Evolutionary conservation across 2,113 vertebrate species (phyloP).

Genomic region (Chiloscyllium plagiosum): DNA sequence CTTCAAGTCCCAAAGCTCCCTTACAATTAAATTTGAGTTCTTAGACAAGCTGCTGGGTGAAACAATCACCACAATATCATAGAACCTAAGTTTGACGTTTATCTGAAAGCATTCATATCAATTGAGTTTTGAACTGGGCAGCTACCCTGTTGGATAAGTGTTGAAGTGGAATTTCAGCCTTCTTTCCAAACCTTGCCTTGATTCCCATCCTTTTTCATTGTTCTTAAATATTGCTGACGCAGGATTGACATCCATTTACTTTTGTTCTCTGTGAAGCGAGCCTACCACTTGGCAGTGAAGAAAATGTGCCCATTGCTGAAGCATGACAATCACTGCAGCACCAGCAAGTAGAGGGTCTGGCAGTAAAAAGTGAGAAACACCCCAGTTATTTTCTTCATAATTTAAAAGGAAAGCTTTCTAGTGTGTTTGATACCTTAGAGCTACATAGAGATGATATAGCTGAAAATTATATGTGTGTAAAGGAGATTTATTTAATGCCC

Average conservation of each 20-base stretch:
- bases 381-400: background rate
- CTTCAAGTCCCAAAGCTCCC: background rate
- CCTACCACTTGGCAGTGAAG: background rate
- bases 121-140: background rate
- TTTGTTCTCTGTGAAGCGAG: too few relatives aligned
- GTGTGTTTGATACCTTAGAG: too few relatives aligned
- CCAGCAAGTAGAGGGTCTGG: background rate
- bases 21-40: background rate
- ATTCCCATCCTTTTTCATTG: background rate
- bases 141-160: background rate
- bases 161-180: background rate
- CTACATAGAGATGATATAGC: too few relatives aligned
- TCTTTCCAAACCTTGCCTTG: background rate
- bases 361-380: background rate
- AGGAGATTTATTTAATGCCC: too few relatives aligned
- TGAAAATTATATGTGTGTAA: too few relatives aligned
- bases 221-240: background rate
- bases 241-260: background rate
- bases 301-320: background rate
- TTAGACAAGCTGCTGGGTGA: background rate
- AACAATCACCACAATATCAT: background rate
- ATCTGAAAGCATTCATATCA: background rate
- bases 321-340: background rate
- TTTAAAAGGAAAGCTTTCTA: background rate
- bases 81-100: background rate